Evolutionary conservation across 2,797 vertebrate genomes (phyloP), one percentile per base, ranked within the genome.

Genomic region (Xenentodon cancila): DNA sequence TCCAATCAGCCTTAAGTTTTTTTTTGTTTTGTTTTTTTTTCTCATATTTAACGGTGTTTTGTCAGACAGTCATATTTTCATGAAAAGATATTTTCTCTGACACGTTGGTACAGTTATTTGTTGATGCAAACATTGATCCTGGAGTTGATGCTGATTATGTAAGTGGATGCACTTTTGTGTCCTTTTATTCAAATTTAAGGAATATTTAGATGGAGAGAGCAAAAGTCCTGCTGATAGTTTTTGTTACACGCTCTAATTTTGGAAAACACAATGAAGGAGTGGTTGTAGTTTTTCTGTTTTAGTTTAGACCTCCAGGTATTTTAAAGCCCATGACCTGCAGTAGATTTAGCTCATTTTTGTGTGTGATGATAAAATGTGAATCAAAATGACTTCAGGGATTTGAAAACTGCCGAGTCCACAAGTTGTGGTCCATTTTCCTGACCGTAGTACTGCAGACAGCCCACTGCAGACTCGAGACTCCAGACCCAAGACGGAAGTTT

Each of bases 121-220:
- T 42, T 30, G 5, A 30, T 30, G 30, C 1, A 30, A 30, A 30
- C 7, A 5, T 30, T 3, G 30, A 5, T 19, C 19, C 44, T 46
- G 19, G 19, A 45, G n/a, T n/a, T n/a, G 19, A 18, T 30, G 22
- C 6, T 25, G 18, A 37, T 44, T 40, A 49, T 44, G 18, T 46
- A 42, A 25, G 1, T 22, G 19, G 49, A 59, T 53, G 37, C 49
- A 53, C 59, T 60, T 53, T 53, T 19, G 2, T 16, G 9, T 51
- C 17, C 44, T 64, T 22, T n/a, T 21, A 9, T 51, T 32, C 7
- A 17, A 3, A 34, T 11, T 9, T 27, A 7, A 40, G 9, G 21
- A 4, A 0, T 59, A 16, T 52, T 59, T 40, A 40, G 37, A 4
- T 34, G 12, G 27, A 37, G 7, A 11, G 19, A 34, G 3, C 7